Base-by-base conservation (phyloP, 2,797 vertebrate species). In the Peromyscus aztecus region DNA sequence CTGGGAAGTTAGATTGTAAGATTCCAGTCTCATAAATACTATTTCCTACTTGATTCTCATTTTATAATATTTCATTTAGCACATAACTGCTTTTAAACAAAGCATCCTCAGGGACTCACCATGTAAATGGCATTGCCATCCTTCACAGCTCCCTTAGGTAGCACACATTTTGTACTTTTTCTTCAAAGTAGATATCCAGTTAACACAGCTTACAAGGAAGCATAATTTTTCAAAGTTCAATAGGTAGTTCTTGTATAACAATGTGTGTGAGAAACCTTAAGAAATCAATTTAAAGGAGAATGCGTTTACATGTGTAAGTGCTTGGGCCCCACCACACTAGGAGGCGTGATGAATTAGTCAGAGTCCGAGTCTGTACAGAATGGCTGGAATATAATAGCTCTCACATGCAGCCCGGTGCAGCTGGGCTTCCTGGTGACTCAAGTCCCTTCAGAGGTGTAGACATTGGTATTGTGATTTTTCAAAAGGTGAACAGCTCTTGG, bases 401-500 rank as follows among this genome's bases (percentile, higher is more conserved):
- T 83, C 83, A 31, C 23, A 12, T 13, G 43, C 49, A 23, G 19
- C 12, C 86, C 0, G 16, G 19, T 27, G 43, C 37, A 16, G 23
- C 46, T 57, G 67, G 14, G 40, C 82, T 65, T 83, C 14, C 86
- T 1, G 27, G 40, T 11, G 69, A 61, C 0, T 55, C 82, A 83
- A 57, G 82, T 59, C n/a, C 91, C 83, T 83, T n/a, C 84, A 65
- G 71, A 87, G 40, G 43, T 43, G 21, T 34, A 81, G 84, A 94
- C n/a, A 12, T 3, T 27, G 46, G 19, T 57, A 65, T 55, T 91
- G 75, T 89, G 94, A 87, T 77, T 90, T 95, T 94, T 96, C 80
- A 81, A 76, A 91, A 84, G 78, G 78, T 59, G 52, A 96, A 69
- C 81, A 81, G 27, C 16, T 93, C 92, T 90, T 95, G 88, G 77